phyloP scores from a whole-genome alignment of 2,113 vertebrate species.

The Hoplias malabaricus region DNA sequence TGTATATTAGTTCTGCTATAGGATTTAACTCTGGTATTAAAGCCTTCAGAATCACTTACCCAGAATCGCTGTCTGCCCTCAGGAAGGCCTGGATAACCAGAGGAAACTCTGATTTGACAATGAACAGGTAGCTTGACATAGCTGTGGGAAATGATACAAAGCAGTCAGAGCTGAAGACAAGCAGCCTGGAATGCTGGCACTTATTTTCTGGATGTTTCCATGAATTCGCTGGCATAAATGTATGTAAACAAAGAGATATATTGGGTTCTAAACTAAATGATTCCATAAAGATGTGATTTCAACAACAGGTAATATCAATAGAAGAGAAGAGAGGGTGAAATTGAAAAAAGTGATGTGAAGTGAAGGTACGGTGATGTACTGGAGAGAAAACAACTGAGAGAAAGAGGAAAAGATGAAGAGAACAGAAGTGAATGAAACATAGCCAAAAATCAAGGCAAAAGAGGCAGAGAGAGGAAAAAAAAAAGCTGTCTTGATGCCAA shows the following conservation, averaged over 20 bases:
- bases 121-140: conserved; percentile 99
- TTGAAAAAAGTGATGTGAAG: background rate
- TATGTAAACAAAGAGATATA: background rate
- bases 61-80: conserved; percentile 77
- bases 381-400: background rate
- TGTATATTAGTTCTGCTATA: too few species aligned
- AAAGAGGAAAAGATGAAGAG: too few species aligned
- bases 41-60: conserved; percentile 77
- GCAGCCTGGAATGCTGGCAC: too few species aligned
- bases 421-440: background rate
- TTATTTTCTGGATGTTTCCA: background rate
- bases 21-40: background rate
- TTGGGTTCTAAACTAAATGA: background rate
- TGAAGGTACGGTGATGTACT: background rate
- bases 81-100: conserved; percentile 96
- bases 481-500: background rate
- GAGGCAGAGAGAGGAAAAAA: background rate
- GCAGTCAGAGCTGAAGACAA: background rate
- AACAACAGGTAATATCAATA: background rate
- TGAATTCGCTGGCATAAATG: background rate
- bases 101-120: conserved; percentile 95
- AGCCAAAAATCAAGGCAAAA: background rate
- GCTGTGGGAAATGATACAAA: conserved; percentile 71
- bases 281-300: background rate
- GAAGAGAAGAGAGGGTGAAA: too few species aligned